Evolutionary conservation across 37 sponge, comb jelly and placozoan genomes (phyloP).

Genomic region (Ianthella basta): DNA sequence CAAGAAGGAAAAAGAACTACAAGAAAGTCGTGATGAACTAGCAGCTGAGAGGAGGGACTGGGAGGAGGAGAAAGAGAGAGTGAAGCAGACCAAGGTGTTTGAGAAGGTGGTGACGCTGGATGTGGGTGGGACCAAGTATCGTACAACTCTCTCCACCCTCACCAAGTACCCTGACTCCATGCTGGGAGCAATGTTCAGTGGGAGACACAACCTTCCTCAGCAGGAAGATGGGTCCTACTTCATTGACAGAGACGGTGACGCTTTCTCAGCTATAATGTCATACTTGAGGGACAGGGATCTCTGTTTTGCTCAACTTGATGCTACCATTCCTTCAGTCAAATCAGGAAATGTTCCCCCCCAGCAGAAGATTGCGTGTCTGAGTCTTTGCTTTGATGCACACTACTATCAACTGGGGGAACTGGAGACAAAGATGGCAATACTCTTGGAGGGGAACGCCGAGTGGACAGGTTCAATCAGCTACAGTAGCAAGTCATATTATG

Average conservation of each 20-base stretch:
- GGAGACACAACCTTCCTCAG: slow-evolving; percentile 18
- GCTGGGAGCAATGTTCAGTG: slow-evolving; percentile 42
- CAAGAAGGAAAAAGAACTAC: too few relatives aligned
- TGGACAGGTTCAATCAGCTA: too few relatives aligned
- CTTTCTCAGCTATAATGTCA: neutral
- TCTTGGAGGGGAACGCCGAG: too few relatives aligned
- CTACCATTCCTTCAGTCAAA: too few relatives aligned
- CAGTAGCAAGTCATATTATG: too few relatives aligned
- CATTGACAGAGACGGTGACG: slow-evolving; percentile 32
- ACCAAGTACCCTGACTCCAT: slow-evolving; percentile 27
- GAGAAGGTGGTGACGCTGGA: slow-evolving; percentile 19
- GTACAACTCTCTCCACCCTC: slow-evolving; percentile 20
- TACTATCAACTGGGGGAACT: slow-evolving; percentile 9
- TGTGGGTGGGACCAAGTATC: slow-evolving; percentile 4
- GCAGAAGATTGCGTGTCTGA: too few relatives aligned
- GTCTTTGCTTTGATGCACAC: neutral
- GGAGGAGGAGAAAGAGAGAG: slow-evolving; percentile 2
- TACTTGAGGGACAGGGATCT: slow-evolving; percentile 2
- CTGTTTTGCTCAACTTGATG: too few relatives aligned
- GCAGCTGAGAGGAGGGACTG: slow-evolving; percentile 7
- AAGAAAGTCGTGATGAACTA: too few relatives aligned
- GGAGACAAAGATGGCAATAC: neutral
- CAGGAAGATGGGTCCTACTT: slow-evolving; percentile 38
- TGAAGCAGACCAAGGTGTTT: slow-evolving; percentile 6
- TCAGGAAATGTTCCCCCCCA: too few relatives aligned